Base-by-base conservation (phyloP, 1,140 invertebrate species). In the Adelges cooleyi region DNA sequence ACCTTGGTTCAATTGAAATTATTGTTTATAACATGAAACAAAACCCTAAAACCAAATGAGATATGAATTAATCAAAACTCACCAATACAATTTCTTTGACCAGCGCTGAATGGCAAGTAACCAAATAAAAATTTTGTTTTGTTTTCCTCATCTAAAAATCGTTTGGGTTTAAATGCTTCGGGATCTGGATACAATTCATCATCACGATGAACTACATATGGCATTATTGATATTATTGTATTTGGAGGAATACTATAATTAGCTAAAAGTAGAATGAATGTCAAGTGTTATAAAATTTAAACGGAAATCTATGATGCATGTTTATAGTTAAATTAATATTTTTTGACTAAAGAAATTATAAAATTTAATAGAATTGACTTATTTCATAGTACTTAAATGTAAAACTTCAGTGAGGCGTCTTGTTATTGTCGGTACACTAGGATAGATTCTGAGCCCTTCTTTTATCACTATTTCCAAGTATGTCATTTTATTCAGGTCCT, bases 71-170 rank as follows among this genome's bases (percentile, higher is more conserved):
- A 18, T 29, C 9, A 33, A 3, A 33, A 67, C 66, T 73, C 72
- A 80, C 85, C 86, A 68, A 89, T 87, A 68, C 86, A 89, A 71
- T 87, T 87, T 51, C 86, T 79, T 2, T 80, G 77, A 2, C 86
- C 87, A 46, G 84, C 85, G 46, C 84, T 86, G 69, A 90, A 90
- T 1, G 86, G 82, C 38, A 89, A 74, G 72, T 82, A 86, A 8
- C 76, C 74, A 69, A 77, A 84, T 11, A 76, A 77, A 72, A 79
- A 80, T 44, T 82, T 74, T 0, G 74, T 72, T 4, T 65, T 44
- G 22, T 73, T 75, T n/a, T 69, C 69, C 48, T 80, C 79, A 50
- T 82, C 79, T 9, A 81, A 71, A 74, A 91, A 92, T 70, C 89
- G 77, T 25, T 91, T 87, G 0, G 90, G 90, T 70, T 83, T 76